Conservation (phyloP, 2,888 invertebrate species). For the Erpobdella octoculata region DNA sequence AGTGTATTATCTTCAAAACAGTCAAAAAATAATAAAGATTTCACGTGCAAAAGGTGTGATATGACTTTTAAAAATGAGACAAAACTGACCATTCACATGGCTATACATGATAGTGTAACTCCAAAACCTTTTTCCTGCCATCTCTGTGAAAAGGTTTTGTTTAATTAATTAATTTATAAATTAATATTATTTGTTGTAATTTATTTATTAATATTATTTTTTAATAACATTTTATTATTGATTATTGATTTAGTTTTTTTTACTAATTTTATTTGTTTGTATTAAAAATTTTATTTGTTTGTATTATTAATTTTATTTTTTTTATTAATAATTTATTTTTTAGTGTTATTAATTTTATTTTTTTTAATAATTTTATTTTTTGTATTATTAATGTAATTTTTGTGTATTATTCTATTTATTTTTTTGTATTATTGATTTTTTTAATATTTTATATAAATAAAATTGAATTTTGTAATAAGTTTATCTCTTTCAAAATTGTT, state of each 20-base stretch:
- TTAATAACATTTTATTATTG: neutral
- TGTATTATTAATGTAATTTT: too few relatives aligned
- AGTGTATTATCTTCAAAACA: neutral
- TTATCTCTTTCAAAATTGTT: neutral
- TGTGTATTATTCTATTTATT: too few relatives aligned
- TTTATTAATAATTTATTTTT: neutral
- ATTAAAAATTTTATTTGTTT: neutral
- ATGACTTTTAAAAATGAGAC: slow-evolving; percentile 2
- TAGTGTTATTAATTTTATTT: too few relatives aligned
- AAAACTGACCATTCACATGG: neutral
- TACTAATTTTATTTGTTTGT: neutral
- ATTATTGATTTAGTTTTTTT: neutral
- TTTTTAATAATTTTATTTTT: too few relatives aligned
- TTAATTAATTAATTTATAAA: neutral
- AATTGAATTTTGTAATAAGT: too few relatives aligned
- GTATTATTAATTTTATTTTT: neutral
- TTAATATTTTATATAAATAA: too few relatives aligned
- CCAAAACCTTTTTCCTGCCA: neutral
- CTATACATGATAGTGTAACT: slow-evolving; percentile 11
- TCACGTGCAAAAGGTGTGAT: neutral
- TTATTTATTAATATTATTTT: neutral
- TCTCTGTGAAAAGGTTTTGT: neutral
- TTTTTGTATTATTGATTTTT: too few relatives aligned
- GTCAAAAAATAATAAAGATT: neutral
- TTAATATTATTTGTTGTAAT: neutral